Percentiles rank a stretch among this genome's conserved stretches.
These are phyloP conservation scores for Hipparchia sbordonii DNA, from an alignment of 2,888 invertebrate genomes.

Conservation along the genomic window DNA sequence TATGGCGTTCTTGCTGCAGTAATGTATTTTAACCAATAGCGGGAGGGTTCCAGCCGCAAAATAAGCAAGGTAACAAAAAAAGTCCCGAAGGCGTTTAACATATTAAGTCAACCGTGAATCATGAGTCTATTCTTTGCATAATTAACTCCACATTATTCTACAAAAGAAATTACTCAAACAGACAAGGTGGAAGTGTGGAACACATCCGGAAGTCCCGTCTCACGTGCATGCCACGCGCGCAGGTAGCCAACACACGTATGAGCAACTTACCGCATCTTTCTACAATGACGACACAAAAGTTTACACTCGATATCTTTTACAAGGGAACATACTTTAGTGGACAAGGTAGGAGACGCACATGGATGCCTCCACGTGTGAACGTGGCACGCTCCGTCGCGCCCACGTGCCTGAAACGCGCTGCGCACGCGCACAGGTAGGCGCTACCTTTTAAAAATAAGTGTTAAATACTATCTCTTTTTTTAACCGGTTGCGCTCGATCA, in stretches of 20 bases:
- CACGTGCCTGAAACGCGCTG: constrained; percentile 56
- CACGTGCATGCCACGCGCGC: constrained; percentile 14
- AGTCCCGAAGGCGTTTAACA: too few species aligned
- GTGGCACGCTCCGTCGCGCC: constrained; percentile 55
- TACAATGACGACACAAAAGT: not conserved
- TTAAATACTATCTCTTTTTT: not conserved
- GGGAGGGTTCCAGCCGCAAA: too few species aligned
- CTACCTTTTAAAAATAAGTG: constrained; percentile 11
- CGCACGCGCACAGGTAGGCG: constrained; percentile 55
- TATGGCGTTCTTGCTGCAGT: too few species aligned
- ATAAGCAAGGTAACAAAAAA: too few species aligned
- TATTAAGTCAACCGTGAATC: too few species aligned
- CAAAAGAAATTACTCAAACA: not conserved
- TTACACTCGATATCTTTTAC: constrained; percentile 36
- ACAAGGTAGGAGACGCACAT: constrained; percentile 50
- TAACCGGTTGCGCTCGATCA: too few species aligned
- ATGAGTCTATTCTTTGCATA: too few species aligned
- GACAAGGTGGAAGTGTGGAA: not conserved
- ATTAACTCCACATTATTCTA: not conserved
- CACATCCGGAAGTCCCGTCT: not conserved
- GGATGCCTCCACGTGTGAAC: constrained; percentile 61
- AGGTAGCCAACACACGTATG: not conserved
- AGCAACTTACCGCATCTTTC: not conserved
- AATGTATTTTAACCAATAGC: too few species aligned
- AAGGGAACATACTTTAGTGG: constrained; percentile 52